Evolutionary conservation across 2,888 invertebrate species (phyloP), one percentile per base, ranked within the genome.

Genomic region (Coleophora deauratella): DNA sequence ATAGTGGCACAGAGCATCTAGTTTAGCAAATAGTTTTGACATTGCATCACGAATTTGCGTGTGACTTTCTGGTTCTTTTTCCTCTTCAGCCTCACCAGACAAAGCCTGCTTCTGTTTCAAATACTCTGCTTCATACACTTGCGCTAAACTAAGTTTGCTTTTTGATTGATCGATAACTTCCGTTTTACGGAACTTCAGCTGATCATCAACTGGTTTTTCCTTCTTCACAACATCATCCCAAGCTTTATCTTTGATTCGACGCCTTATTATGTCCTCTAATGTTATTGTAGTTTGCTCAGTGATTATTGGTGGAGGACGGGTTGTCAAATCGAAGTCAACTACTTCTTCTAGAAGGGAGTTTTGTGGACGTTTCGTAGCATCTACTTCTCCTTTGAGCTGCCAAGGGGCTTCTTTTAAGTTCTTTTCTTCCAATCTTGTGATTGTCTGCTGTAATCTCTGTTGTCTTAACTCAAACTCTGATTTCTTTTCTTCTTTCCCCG

Each of bases 191-290:
- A 92, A 98, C 46, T 93, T 92, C 35, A 92, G 84, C 2, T 94
- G 92, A 9, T 94, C 92, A 47, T 95, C 93, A 1, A 92, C 89
- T 0, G 95, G 94, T 66, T 95, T 96, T 14, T 91, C 89, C 82
- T 96, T 97, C 38, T 93, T 89, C 46, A 91, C 91, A 0, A 98
- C 97, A 73, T 98, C 97, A 70, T 99, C 98, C 91, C 95, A 99
- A 0, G 93, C 92, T 84, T 94, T 91, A 62, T 98, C 97, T 77
- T 95, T 97, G 30, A 99, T 94, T 58, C 99, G 88, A 63, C 93
- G 95, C 50, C 82, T 90, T n/a, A 99, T 96, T 10, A 98, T 90
- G 51, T 96, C 95, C 77, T 99, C 98, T 35, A 99, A 75, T 35
- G 90, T 92, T 3, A 91, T 61, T 1, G 96, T 96, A 0, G 95